Base-by-base conservation (phyloP, 2,888 invertebrate species). In the Caenorhabditis angaria region DNA sequence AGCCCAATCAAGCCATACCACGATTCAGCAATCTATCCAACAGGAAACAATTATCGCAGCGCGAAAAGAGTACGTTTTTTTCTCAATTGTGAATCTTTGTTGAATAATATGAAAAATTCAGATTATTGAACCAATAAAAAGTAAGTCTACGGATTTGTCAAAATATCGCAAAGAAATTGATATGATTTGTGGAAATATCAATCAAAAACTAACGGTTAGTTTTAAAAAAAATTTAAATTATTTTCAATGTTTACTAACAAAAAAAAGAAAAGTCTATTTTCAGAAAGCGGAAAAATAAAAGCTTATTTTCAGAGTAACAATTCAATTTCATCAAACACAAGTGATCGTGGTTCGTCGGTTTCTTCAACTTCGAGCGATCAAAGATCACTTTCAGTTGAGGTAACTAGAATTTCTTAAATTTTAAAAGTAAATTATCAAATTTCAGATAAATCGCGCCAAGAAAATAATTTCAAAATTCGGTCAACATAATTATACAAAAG, bases 291-390 rank as follows among this genome's bases (percentile, higher is more conserved):
- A 12, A 8, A 12, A 50, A 24, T 20, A 54, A 5, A 54, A 54
- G 14, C 5, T 8, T 18, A 22, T 32, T 56, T 56, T 32, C 35
- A 56, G 56, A 56, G 35, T 32, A 56, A 56, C 24, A n/a, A n/a
- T 22, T 56, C 56, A 35, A 20, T 62, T 12, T 56, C 56, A 6
- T 56, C 56, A 10, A 32, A 65, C 3, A 65, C 65, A 12, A 70
- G 70, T 32, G 70, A 70, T 20, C 61, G 70, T n/a, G 70, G 57
- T 1, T 55, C 65, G 6, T 70, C 65, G 1, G 54, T 70, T 2
- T 61, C 65, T 6, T 61, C 61, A 29, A 29, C 59, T 0, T 62
- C 70, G 20, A 47, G 51, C 5, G 25, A 18, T 22, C 70, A 71
- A 29, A 32, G 66, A 35, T 66, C 66, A 1, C 22, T 71, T 32